A percentile compares a stretch with the other conserved stretches of the same genome.
Conservation (phyloP, 2,113 vertebrate species). For the Mystacornis crossleyi region DNA sequence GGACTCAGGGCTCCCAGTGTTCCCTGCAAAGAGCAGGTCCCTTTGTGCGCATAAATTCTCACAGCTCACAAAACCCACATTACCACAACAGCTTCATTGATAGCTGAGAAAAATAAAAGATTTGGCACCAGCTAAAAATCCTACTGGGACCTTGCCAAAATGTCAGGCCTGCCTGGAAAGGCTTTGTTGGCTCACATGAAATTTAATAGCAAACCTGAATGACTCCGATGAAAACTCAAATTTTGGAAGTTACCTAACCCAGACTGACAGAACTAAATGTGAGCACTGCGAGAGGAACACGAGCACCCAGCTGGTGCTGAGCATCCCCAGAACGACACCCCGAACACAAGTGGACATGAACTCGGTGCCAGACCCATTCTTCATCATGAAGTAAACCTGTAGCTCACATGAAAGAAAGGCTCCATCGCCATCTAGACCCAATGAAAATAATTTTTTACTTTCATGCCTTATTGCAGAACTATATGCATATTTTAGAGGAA, state of each 20-base stretch:
- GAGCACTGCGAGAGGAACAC: not conserved
- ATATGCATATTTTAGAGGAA: not conserved
- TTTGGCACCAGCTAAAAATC: constrained; percentile 75
- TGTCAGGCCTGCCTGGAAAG: constrained; percentile 67
- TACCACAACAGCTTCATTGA: constrained; percentile 84
- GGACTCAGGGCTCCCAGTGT: constrained; percentile 77
- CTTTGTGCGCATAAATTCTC: constrained; percentile 83
- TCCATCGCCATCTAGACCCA: not conserved
- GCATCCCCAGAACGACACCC: not conserved
- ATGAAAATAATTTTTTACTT: not conserved
- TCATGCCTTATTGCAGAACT: not conserved
- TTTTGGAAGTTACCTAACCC: constrained; percentile 50
- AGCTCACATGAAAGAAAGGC: not conserved
- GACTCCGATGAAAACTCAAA: constrained; percentile 48
- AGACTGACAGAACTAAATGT: not conserved
- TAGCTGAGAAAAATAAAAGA: constrained; percentile 77
- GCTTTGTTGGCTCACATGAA: constrained; percentile 63
- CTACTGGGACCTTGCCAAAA: constrained; percentile 75
- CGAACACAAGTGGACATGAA: not conserved
- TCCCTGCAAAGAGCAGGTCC: constrained; percentile 80
- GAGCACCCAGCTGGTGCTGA: not conserved
- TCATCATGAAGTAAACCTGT: not conserved
- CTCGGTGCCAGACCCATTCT: not conserved
- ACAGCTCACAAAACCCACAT: constrained; percentile 82
- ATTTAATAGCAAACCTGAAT: constrained; percentile 71